Conservation (phyloP, 2,888 invertebrate species). For the Hypena proboscidalis region DNA sequence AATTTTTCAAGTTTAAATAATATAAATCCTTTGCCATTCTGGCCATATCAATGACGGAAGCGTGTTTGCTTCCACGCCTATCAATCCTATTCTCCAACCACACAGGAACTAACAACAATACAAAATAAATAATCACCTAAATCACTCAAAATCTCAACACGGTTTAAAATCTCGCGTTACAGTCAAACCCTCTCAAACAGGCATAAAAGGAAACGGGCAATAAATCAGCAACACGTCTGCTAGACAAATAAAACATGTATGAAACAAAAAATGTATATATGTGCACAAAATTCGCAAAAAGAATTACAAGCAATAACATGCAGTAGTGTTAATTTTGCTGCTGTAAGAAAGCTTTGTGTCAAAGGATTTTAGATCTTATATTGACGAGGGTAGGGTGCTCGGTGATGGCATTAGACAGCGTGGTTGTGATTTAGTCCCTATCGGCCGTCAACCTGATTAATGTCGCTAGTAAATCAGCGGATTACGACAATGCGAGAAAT, state of each 20-base stretch:
- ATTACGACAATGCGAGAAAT: conserved; percentile 86
- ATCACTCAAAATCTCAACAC: conserved; percentile 63
- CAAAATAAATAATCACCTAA: conserved; percentile 58
- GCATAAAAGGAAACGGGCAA: conserved; percentile 71
- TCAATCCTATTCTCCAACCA: conserved; percentile 28
- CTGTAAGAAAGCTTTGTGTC: conserved; percentile 37
- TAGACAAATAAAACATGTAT: conserved; percentile 77
- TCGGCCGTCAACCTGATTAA: conserved; percentile 85
- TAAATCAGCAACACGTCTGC: conserved; percentile 71
- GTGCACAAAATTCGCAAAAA: conserved; percentile 79
- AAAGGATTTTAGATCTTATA: conserved; percentile 52
- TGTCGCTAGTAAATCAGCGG: conserved; percentile 85
- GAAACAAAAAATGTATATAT: conserved; percentile 63
- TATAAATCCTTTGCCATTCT: conserved; percentile 1
- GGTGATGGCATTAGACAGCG: conserved; percentile 57
- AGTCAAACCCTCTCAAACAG: conserved; percentile 69
- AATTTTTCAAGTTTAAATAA: conserved; percentile 5
- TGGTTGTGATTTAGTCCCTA: conserved; percentile 83
- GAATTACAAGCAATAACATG: conserved; percentile 84
- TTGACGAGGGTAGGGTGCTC: conserved; percentile 49
- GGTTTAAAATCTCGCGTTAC: conserved; percentile 67
- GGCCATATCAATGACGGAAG: conserved; percentile 6
- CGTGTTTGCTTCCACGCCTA: conserved; percentile 37
- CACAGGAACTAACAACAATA: conserved; percentile 46
- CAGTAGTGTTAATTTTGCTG: conserved; percentile 75